Base-by-base conservation (phyloP, 2,113 vertebrate species). In the Martes martes region DNA sequence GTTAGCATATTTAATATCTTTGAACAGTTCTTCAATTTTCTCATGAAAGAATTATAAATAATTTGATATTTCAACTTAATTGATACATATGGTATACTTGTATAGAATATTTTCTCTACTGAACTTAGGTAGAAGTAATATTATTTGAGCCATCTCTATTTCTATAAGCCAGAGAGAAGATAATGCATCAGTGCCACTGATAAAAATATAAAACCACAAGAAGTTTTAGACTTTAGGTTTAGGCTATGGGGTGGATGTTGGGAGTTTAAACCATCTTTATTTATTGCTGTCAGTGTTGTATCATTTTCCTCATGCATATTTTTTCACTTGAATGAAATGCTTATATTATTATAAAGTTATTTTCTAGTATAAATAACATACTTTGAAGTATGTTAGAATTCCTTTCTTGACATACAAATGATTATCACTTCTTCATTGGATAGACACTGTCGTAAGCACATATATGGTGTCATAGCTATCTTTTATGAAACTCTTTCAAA, bases 181-280 rank as follows among this genome's bases (percentile, higher is more conserved):
- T 28, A 63, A 88, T 28, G 55, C 21, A 81, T 11, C 9, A 26
- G 31, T 94, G 39, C 19, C 36, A 47, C 55, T 87, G 11, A 8
- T 57, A 42, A 85, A 88, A 73, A 52, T 65, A 52, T 78, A 61
- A 94, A 47, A 36, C 36, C 39, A 28, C 2, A 16, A 93, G 8
- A 16, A 93, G 8, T 86, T 94, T 96, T 89, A 92, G 13, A 94
- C 73, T 95, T 91, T 93, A 84, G 16, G 19, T 69, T 81, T 82
- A 87, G 42, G 42, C 57, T 92, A 1, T 81, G 52, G 33, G 28
- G 33, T 95, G 3, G 50, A 82, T 93, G 39, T 57, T 76, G 24
- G 45, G 67, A 63, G 63, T 91, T 96, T 74, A 91, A 95, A 52
- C 31, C 21, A 33, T 93, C 11, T 80, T 92, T 89, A 59, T 84